Evolutionary conservation across 1,140 invertebrate species (phyloP).

Genomic region (Drosophila elegans): DNA sequence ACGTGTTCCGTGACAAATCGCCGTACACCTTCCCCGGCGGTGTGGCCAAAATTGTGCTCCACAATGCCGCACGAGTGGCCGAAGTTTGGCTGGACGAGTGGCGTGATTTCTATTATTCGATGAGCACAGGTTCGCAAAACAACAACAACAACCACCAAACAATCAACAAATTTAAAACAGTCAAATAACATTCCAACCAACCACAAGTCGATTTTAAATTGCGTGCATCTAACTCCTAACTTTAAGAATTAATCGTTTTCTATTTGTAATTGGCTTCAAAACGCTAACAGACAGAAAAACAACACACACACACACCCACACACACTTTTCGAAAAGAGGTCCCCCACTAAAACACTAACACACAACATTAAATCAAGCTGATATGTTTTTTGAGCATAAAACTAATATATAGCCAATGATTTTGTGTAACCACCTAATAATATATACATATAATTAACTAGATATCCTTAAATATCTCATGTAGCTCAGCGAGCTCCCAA

Average conservation of each 20-base stretch:
- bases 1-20: slow-evolving; percentile 99
- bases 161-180: slow-evolving; percentile 38
- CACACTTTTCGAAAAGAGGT: slow-evolving; percentile 7
- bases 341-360: slow-evolving; percentile 57
- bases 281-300: slow-evolving; percentile 42
- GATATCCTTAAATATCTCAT: slow-evolving; percentile 42
- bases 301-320: slow-evolving; percentile 12
- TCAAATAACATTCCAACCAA: slow-evolving; percentile 52
- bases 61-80: slow-evolving; percentile 97
- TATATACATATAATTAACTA: slow-evolving; percentile 25
- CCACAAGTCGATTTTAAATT: slow-evolving; percentile 59
- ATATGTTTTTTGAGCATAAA: slow-evolving; percentile 60
- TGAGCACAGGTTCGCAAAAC: slow-evolving; percentile 95
- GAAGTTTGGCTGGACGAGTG: slow-evolving; percentile 99
- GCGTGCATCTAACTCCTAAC: slow-evolving; percentile 76
- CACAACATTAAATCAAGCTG: slow-evolving; percentile 30
- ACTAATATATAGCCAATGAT: slow-evolving; percentile 53
- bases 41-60: slow-evolving; percentile 97
- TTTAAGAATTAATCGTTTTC: slow-evolving; percentile 56
- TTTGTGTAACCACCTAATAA: slow-evolving; percentile 40
- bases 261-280: slow-evolving; percentile 70
- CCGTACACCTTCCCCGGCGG: slow-evolving; percentile 99
- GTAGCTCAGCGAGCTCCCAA: slow-evolving; percentile 33
- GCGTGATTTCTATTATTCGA: slow-evolving; percentile 99
- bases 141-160: slow-evolving; percentile 30